Base-by-base conservation (phyloP, 2,888 invertebrate genomes). In the Crematogaster levior region DNA sequence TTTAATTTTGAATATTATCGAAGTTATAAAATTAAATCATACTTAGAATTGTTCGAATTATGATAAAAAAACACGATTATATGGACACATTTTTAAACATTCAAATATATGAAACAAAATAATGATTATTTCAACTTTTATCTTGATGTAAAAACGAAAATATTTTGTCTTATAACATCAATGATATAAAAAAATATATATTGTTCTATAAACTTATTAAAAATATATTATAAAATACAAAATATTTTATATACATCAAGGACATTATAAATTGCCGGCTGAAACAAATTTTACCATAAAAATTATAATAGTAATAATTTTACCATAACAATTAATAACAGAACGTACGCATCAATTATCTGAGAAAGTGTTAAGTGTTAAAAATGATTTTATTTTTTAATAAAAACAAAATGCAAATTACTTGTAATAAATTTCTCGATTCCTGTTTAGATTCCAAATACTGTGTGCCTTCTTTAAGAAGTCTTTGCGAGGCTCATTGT, bases 391-490 rank as follows among this genome's bases (percentile, higher is more conserved):
- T 21, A 27, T 56, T 37, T 34, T 40, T 18, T 15, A 24, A 63
- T 24, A 0, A 63, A 40, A 15, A 24, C 4, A 0, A 40, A 63
- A 24, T 24, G n/a, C 6, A 3, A 15, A 37, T 21, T 61, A 21
- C 3, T 61, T 9, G 3, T 40, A 63, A 24, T 63, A 43, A 24
- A 40, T 24, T 63, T 24, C 7, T 40, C 9, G 1, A 63, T 63
- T 63, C 21, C 40, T 63, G 61, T 63, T 63, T 63, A 63, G 61
- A 40, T 40, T 40, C 40, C 10, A 24, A 63, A 7, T 24, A 24
- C 24, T 15, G 40, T 24, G 24, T 24, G 40, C 3, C 61, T 43
- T 58, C 18, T 58, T 60, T 63, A 24, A 61, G 21, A 40, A 37
- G 12, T 10, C 37, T 58, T 30, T 27, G 21, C 21, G 6, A 37